Base-by-base conservation (phyloP, 64 coral and sea anemone species). In the Astreopora myriophthalma region DNA sequence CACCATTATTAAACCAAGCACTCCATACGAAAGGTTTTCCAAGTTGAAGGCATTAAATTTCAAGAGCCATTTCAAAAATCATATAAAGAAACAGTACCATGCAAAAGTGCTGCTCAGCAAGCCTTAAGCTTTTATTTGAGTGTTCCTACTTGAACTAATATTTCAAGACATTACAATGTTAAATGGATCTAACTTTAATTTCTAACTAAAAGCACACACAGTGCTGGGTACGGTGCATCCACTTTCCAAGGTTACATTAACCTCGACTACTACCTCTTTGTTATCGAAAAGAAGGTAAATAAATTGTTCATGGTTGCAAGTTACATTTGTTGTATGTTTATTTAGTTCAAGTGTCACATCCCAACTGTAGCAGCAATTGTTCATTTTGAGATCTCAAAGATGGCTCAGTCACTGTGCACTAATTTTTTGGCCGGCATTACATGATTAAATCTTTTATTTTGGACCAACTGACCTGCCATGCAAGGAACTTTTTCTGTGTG, bases 151-250 rank as follows among this genome's bases (percentile, higher is more conserved):
- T 70, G 6, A 70, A 70, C 66, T 70, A 70, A 70, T 70, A 70
- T 70, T 70, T 70, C 66, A 70, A 70, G 66, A 70, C 66, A 70
- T 70, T 70, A 70, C 26, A 70, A 32, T 70, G 66, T 70, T 70
- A 70, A 70, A 70, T 70, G 66, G 66, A 1, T 70, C 66, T 31
- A 27, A 70, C 66, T 70, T 70, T 31, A 31, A 10, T 5, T 70
- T 70, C 27, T 70, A 70, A 70, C 23, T 5, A 22, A 70, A 70
- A 70, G 66, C 12, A 13, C 66, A n/a, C n/a, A 70, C 66, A 70
- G 6, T 31, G 66, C 66, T 70, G 28, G 66, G 66, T 70, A 70
- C 66, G 28, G 13, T 70, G 66, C 66, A n/a, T 70, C 23, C 66
- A 31, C 66, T 70, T 70, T 70, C 27, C 1, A 70, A 27, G 66